These are phyloP conservation scores for Calliphora vomitoria DNA, from an alignment of 2,888 invertebrate species.

Conservation along the genomic window DNA sequence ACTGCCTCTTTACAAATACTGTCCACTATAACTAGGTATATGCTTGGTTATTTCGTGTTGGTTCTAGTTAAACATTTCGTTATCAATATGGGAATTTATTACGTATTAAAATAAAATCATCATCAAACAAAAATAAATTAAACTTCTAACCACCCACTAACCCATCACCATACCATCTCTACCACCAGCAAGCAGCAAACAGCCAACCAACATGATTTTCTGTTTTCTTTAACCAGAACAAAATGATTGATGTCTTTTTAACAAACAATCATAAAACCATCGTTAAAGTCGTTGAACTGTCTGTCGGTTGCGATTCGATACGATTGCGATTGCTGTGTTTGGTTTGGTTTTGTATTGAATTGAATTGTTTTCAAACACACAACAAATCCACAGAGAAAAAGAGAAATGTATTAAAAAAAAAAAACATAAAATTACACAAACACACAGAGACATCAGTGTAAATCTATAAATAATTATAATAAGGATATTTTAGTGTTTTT, in stretches of 20 bases:
- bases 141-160: slow-evolving; percentile 6
- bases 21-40: background rate
- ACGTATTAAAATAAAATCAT: slow-evolving; percentile 32
- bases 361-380: slow-evolving; percentile 4
- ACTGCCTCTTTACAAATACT: no score
- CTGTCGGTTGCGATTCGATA: slow-evolving; percentile 27
- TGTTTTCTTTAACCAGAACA: slow-evolving; percentile 35
- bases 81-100: slow-evolving; percentile 43
- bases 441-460: background rate
- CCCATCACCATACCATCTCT: background rate
- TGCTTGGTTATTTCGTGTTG: background rate
- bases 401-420: slow-evolving; percentile 37
- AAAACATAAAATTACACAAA: slow-evolving; percentile 22
- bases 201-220: slow-evolving; percentile 14
- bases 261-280: slow-evolving; percentile 68
- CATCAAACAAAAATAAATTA: slow-evolving; percentile 12
- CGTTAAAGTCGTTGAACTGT: slow-evolving; percentile 57
- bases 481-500: background rate
- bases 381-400: background rate
- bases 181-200: background rate
- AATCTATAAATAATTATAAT: slow-evolving; percentile 32
- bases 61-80: slow-evolving; percentile 14
- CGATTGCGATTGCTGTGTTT: background rate
- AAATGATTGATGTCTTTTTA: slow-evolving; percentile 68
- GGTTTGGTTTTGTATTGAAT: background rate